Percentiles rank a stretch among this genome's conserved stretches.
Evolutionary conservation across 2,888 invertebrate genomes (phyloP).

Genomic region (Phengaris alcon): DNA sequence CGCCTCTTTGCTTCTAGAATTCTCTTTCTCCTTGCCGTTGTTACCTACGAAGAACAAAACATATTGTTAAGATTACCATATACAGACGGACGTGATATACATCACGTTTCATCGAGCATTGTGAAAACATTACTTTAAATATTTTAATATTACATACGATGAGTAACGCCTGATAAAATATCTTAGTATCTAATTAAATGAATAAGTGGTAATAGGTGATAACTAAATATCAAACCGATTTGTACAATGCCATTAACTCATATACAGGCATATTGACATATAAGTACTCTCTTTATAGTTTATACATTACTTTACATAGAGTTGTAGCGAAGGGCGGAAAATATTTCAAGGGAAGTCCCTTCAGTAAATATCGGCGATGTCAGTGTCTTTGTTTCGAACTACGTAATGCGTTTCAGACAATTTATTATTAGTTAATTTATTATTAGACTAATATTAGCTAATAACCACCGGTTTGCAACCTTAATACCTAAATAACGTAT

Average conservation of each 20-base stretch:
- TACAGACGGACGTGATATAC: slow-evolving; percentile 36
- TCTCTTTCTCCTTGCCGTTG: slow-evolving; percentile 83
- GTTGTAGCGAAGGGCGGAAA: not conserved
- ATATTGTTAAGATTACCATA: slow-evolving; percentile 30
- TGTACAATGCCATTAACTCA: not conserved
- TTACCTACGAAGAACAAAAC: slow-evolving; percentile 81
- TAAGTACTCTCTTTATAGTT: not conserved
- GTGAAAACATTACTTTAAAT: slow-evolving; percentile 26
- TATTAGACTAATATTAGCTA: too few relatives aligned
- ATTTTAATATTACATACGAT: slow-evolving; percentile 2
- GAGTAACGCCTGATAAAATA: slow-evolving; percentile 22
- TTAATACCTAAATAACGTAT: too few relatives aligned
- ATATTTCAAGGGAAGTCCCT: not conserved
- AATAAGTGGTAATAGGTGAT: not conserved
- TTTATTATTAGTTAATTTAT: too few relatives aligned
- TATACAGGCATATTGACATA: not conserved
- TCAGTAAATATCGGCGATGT: not conserved
- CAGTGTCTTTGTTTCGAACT: not conserved
- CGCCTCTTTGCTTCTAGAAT: slow-evolving; percentile 84
- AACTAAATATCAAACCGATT: not conserved
- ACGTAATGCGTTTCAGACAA: not conserved
- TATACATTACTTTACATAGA: not conserved
- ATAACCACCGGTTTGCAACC: too few relatives aligned
- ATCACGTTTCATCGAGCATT: slow-evolving; percentile 35
- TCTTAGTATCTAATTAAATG: slow-evolving; percentile 3